A percentile compares a stretch with the other conserved stretches of the same genome.
phyloP scores from a whole-genome alignment of 2,113 vertebrate species.

The Pelvicachromis taeniatus region DNA sequence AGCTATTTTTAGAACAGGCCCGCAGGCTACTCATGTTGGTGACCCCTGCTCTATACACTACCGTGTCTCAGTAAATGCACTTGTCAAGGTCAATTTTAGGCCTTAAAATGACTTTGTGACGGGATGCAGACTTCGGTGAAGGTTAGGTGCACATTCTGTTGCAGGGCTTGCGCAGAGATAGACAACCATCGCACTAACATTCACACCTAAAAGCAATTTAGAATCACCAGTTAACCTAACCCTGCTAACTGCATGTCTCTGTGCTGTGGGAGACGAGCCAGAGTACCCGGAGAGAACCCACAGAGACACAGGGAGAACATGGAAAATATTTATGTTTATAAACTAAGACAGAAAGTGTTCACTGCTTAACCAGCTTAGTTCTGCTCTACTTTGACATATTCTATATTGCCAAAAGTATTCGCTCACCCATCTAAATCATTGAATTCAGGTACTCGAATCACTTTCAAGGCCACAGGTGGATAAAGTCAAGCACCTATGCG shows the following conservation, averaged over 20 bases:
- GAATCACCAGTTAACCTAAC: not conserved
- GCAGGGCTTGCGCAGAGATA: not conserved
- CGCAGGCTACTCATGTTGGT: too few species aligned
- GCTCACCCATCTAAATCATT: not conserved
- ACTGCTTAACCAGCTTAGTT: not conserved
- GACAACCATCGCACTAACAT: not conserved
- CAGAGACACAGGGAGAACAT: not conserved
- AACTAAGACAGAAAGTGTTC: not conserved
- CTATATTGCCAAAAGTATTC: not conserved
- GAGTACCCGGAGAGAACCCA: not conserved
- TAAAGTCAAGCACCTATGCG: not conserved
- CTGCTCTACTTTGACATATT: not conserved
- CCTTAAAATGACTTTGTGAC: not conserved
- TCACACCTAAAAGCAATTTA: not conserved
- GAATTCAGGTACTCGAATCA: not conserved
- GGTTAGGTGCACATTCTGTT: not conserved
- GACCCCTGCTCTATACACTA: not conserved
- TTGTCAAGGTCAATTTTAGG: not conserved
- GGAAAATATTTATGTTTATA: not conserved
- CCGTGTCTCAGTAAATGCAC: not conserved
- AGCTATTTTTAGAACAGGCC: too few species aligned
- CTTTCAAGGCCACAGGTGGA: not conserved
- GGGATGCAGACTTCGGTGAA: not conserved
- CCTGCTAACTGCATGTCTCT: not conserved
- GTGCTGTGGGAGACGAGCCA: not conserved